Percentiles rank a stretch among this genome's conserved stretches.
Evolutionary conservation across 2,888 invertebrate genomes (phyloP).

Genomic region (Mimumesa dahlbomi): DNA sequence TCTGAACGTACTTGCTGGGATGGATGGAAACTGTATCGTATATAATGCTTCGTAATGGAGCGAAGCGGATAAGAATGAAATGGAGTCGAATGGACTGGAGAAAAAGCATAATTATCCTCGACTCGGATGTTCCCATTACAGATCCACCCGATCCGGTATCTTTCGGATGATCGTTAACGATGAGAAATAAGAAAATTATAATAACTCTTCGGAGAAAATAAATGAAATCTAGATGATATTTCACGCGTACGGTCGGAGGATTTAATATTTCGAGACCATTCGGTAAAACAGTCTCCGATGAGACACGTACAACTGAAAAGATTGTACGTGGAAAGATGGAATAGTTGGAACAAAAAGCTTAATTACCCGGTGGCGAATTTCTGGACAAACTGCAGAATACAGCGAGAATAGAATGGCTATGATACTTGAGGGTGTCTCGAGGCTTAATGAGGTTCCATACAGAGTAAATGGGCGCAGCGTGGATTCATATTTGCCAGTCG

Average conservation of each 20-base stretch:
- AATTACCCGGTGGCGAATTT: constrained; percentile 50
- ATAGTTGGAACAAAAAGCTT: constrained; percentile 59
- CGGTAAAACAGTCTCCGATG: neutral
- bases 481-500: neutral
- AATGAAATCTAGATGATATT: too few species aligned
- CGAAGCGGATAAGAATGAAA: constrained; percentile 5
- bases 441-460: constrained; percentile 39
- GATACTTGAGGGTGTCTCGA: constrained; percentile 32
- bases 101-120: too few species aligned
- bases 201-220: too few species aligned
- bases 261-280: neutral
- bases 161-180: too few species aligned
- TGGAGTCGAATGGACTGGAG: neutral
- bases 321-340: constrained; percentile 10
- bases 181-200: too few species aligned
- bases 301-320: constrained; percentile 1
- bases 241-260: too few species aligned
- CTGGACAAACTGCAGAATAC: constrained; percentile 33
- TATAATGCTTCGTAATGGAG: constrained; percentile 30
- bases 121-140: too few species aligned
- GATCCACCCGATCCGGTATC: too few species aligned
- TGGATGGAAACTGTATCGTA: constrained; percentile 29
- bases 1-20: constrained; percentile 10
- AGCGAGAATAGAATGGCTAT: constrained; percentile 40
- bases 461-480: neutral